These are phyloP conservation scores for Paragorgia papillata DNA, from an alignment of 92 coral and sea anemone species.

Conservation along the genomic window DNA sequence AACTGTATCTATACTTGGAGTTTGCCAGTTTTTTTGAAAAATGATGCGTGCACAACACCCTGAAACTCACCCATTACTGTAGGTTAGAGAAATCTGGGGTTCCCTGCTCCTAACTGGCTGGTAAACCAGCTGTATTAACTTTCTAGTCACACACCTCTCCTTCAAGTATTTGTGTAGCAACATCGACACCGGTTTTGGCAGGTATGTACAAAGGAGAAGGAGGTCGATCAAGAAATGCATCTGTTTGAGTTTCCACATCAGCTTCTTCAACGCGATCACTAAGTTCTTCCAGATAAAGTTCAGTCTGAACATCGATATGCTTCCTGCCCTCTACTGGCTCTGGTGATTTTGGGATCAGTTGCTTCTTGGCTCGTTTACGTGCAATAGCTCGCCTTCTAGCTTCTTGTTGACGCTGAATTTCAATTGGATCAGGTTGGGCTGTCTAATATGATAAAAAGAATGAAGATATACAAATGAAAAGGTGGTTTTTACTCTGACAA, in stretches of 20 bases:
- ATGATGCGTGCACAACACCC: too few species aligned
- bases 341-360: slow-evolving; percentile 86
- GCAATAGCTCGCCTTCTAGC: slow-evolving; percentile 95
- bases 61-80: too few species aligned
- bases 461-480: too few species aligned
- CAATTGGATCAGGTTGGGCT: slow-evolving; percentile 99
- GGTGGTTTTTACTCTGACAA: too few species aligned
- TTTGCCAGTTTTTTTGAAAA: too few species aligned
- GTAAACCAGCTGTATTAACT: too few species aligned
- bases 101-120: too few species aligned
- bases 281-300: slow-evolving; percentile 89
- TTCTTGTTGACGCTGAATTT: slow-evolving; percentile 96
- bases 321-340: slow-evolving; percentile 98
- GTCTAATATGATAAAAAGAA: slow-evolving; percentile 41
- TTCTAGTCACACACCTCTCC: slow-evolving; percentile 99
- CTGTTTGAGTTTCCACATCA: slow-evolving; percentile 97
- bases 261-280: slow-evolving; percentile 99
- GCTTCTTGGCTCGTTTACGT: slow-evolving; percentile 90
- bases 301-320: slow-evolving; percentile 98
- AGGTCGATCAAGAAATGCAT: slow-evolving; percentile 96
- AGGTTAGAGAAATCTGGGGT: too few species aligned
- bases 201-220: slow-evolving; percentile 94
- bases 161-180: slow-evolving; percentile 94
- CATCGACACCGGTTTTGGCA: slow-evolving; percentile 97
- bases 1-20: too few species aligned